Evolutionary conservation across 1,140 invertebrate genomes (phyloP).

Genomic region (Magallana angulata): DNA sequence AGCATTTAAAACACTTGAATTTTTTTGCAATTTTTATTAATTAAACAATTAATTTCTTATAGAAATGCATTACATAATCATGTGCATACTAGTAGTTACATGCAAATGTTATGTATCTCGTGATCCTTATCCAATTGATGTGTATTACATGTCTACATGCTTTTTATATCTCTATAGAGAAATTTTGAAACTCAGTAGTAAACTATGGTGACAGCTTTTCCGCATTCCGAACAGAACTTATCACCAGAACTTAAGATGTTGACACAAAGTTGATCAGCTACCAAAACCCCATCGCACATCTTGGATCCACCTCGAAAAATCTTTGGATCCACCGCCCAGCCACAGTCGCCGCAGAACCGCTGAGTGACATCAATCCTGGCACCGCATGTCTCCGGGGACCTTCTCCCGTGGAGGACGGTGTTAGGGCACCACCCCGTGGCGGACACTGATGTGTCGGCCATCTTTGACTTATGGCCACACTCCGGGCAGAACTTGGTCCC

Average conservation of each 20-base stretch:
- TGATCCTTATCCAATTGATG: too few species aligned
- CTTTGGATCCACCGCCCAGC: conserved; percentile 26
- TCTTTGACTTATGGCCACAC: not conserved
- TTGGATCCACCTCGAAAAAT: not conserved
- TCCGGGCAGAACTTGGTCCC: not conserved
- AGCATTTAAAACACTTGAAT: too few species aligned
- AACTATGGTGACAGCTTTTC: not conserved
- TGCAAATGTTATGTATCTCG: too few species aligned
- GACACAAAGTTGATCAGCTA: not conserved
- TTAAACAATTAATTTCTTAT: too few species aligned
- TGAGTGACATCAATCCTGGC: not conserved
- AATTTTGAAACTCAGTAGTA: too few species aligned
- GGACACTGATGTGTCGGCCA: not conserved
- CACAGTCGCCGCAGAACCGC: not conserved
- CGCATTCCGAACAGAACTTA: conserved; percentile 2
- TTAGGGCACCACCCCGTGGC: not conserved
- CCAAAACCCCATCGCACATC: conserved; percentile 1
- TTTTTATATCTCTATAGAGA: too few species aligned
- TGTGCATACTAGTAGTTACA: too few species aligned
- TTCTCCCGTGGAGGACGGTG: not conserved
- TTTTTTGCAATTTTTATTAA: too few species aligned
- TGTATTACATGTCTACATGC: too few species aligned
- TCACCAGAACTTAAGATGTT: not conserved
- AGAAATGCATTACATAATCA: too few species aligned
- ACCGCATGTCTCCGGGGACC: not conserved